Base-by-base conservation (phyloP, 2,113 vertebrate genomes). In the Marmota monax region DNA sequence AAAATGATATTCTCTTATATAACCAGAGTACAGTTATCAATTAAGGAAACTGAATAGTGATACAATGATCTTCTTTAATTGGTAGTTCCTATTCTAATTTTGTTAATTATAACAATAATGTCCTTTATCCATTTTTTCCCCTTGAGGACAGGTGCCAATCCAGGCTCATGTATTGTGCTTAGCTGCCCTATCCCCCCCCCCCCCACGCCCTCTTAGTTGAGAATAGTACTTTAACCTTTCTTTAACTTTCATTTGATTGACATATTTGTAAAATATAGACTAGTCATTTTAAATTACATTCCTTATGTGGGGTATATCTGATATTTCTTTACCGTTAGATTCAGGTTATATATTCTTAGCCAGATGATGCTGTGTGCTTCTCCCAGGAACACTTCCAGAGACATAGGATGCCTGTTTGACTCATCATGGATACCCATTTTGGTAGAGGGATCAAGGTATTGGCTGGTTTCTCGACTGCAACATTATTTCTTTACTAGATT, bases 221-320 rank as follows among this genome's bases (percentile, higher is more conserved):
- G 73, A 84, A 82, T 37, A 94, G 8, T 45, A 53, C 7, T 72
- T 92, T 48, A 16, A 89, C 16, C 7, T 88, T 84, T 42, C n/a
- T 89, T 93, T 83, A 23, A 61, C 18, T 92, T 92, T 92, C 1
- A 90, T 77, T 65, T 42, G 45, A 83, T 2, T 74, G 45, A 83
- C 34, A 78, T 89, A 90, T 96, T 83, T 87, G 37, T 69, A 95
- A 70, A 95, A 92, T 74, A 42, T 29, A 69, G n/a, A 67, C 16
- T 37, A 51, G 12, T 76, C 93, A 73, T 69, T 84, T 92, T 86
- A 80, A 14, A 76, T 29, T 61, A 27, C 1, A 56, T 77, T 92
- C 22, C 23, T 82, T 65, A 84, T n/a, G 84, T 88, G 13, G 18
- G 72, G 3, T 70, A 84, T 76, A 84, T 77, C 23, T 80, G 67